Conservation (phyloP, 2,888 invertebrate genomes). For the Drosophila ezoana region DNA sequence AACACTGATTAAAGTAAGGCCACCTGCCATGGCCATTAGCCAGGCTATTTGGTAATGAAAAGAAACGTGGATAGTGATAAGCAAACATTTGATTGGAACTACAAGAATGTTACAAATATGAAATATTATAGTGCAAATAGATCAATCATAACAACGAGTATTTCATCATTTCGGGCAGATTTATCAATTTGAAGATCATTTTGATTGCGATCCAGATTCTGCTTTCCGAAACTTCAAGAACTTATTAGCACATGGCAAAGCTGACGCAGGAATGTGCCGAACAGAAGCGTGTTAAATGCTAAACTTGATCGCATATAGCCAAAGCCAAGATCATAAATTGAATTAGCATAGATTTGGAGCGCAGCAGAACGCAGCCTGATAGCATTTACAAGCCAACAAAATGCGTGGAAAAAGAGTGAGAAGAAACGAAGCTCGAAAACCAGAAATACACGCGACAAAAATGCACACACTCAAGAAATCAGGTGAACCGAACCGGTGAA, state of each 20-base stretch:
- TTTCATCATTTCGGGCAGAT: neutral
- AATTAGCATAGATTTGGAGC: conserved; percentile 66
- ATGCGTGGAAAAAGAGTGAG: conserved; percentile 17
- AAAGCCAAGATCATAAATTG: conserved; percentile 57
- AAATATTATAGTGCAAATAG: neutral
- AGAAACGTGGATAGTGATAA: conserved; percentile 22
- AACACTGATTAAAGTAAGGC: conserved; percentile 21
- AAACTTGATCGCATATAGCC: conserved; percentile 49
- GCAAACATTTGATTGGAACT: conserved; percentile 4
- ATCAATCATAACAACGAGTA: neutral
- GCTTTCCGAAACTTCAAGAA: too few relatives aligned
- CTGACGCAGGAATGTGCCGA: conserved; percentile 49
- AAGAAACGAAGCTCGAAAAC: conserved; percentile 36
- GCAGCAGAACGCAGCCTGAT: conserved; percentile 27
- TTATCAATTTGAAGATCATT: neutral
- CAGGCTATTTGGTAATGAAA: neutral
- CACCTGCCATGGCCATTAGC: conserved; percentile 8
- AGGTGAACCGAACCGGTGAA: conserved; percentile 79
- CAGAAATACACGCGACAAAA: conserved; percentile 78
- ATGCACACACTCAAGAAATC: conserved; percentile 70
- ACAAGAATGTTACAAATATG: conserved; percentile 1
- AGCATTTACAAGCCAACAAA: conserved; percentile 4
- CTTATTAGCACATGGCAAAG: conserved; percentile 11
- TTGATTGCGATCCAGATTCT: neutral
- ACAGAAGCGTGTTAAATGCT: conserved; percentile 57